Base-by-base conservation (phyloP, 2,888 invertebrate species). In the Nineta flava region DNA sequence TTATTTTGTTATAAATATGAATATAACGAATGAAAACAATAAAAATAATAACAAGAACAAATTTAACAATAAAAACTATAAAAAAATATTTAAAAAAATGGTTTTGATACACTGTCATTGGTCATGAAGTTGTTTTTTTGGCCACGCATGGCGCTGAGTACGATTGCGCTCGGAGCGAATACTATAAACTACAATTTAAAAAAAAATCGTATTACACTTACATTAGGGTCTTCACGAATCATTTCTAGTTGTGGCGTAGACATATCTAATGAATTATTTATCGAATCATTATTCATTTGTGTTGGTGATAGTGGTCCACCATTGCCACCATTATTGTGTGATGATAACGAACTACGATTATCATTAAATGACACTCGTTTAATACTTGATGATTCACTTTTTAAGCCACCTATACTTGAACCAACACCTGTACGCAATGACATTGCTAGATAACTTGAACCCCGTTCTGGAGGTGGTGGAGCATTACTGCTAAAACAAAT, bases 371-470 rank as follows among this genome's bases (percentile, higher is more conserved):
- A 66, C 13, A 68, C 68, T 44, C 67, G 55, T 53, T 68, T 68
- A 3, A 40, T 41, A 7, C 45, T 45, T 12, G 31, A 31, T 10
- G 49, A 26, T 32, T 49, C 49, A 21, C 44, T 7, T 21, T 45
- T 44, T 13, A 34, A 31, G 10, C 31, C 16, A 9, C 15, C 21
- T 3, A 15, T 42, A 41, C 13, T 41, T 2, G 65, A 64, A n/a
- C 59, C 62, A 50, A 66, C 67, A 54, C 66, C 66, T 13, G 61
- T 59, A 45, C 67, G 58, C 61, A 68, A 84, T 9, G 79, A 81
- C 86, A 90, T 87, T 26, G 87, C 79, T 3, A 86, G 79, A 65
- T 87, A 93, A 41, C 91, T 91, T 21, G 90, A 90, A 51, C 87
- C 88, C 53, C 92, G 77, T 65, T 90, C 87, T 2, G 92, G 92